A percentile compares a stretch with the other conserved stretches of the same genome.
Evolutionary conservation across 2,113 vertebrate species (phyloP).

Genomic region (Hypanus sabinus): DNA sequence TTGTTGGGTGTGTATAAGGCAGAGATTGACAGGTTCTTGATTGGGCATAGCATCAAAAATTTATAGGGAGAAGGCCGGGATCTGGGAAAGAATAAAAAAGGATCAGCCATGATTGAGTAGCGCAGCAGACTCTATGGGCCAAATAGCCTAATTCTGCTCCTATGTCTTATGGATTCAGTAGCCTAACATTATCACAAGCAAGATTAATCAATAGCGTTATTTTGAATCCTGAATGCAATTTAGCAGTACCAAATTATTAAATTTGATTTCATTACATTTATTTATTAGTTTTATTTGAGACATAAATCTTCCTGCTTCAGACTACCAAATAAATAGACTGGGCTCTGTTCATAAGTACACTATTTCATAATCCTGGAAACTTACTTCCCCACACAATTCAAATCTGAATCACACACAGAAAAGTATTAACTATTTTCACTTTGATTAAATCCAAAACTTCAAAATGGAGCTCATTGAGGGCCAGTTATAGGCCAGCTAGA

Average conservation of each 20-base stretch:
- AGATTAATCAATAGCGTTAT: neutral
- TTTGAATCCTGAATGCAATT: neutral
- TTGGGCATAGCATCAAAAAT: no score
- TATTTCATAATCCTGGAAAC: neutral
- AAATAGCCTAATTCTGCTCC: neutral
- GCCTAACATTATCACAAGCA: neutral
- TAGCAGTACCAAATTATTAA: neutral
- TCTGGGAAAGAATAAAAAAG: no score
- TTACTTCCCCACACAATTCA: neutral
- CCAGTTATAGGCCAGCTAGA: neutral
- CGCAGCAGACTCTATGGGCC: no score
- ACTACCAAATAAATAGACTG: neutral
- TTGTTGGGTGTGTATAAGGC: no score
- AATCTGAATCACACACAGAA: neutral
- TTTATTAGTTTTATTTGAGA: slow-evolving; percentile 5
- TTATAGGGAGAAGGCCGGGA: no score
- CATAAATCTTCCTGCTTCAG: neutral
- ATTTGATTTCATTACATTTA: neutral
- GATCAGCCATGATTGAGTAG: no score
- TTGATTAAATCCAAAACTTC: no score
- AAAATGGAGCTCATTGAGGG: neutral
- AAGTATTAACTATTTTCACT: neutral
- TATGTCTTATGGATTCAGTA: neutral
- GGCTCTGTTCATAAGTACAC: neutral
- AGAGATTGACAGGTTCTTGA: no score